Base-by-base conservation (phyloP, 2,888 invertebrate species). In the Cosmopolites sordidus region DNA sequence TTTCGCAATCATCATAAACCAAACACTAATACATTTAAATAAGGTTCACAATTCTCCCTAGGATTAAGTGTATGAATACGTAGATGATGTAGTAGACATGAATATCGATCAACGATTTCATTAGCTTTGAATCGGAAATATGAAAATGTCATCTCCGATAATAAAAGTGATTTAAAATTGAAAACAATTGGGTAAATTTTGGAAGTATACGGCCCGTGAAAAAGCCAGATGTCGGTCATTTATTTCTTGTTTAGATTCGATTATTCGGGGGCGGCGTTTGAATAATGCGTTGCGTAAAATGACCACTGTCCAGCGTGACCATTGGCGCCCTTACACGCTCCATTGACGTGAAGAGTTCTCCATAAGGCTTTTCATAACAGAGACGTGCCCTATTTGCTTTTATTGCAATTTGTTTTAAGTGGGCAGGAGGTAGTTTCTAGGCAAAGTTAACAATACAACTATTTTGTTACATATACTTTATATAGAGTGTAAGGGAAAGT, bases 141-240 rank as follows among this genome's bases (percentile, higher is more conserved):
- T 71, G 69, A 70, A 71, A 68, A 66, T 64, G 72, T 69, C 70
- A 70, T 53, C 64, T 63, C 66, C 62, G 66, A 69, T 65, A 53
- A 65, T 54, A 58, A 58, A 64, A 51, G 64, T 69, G 68, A 69
- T 69, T 69, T 68, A 68, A 64, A 58, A 68, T 58, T 50, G 59
- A 64, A 65, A 68, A 68, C 67, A 68, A 66, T 67, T 43, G 50
- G 48, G 40, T 48, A 46, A 47, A 9, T 47, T 57, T 53, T 47
- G 56, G 54, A 50, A 64, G 60, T 63, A 69, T 66, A 68, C 66
- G 65, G 64, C 48, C 64, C 67, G 64, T 70, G 69, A 70, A 70
- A 64, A 60, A 67, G 69, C 66, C 71, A 70, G 69, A 69, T 71
- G 70, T 68, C 61, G 58, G 43, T 44, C 45, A 54, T 54, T 57